These are phyloP conservation scores for Dicrurus megarhynchus DNA, from an alignment of 2,113 vertebrate species.

Conservation along the genomic window DNA sequence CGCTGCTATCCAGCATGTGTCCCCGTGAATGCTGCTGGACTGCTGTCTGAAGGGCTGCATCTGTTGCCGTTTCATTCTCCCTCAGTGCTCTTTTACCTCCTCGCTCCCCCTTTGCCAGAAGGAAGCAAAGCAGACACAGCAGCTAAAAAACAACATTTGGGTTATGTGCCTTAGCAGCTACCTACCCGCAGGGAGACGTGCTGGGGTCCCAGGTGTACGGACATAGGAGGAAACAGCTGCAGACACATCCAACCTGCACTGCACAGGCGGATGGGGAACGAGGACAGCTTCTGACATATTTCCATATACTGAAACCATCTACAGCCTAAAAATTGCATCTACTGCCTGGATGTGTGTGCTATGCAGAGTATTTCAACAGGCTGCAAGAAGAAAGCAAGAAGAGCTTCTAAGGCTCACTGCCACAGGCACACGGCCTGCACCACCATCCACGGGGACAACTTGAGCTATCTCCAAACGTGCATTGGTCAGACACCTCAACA, in stretches of 20 bases:
- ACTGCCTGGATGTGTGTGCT: too few relatives aligned
- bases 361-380: not conserved
- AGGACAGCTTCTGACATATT: not conserved
- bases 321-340: not conserved
- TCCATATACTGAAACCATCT: not conserved
- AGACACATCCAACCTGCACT: not conserved
- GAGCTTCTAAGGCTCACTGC: not conserved
- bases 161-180: not conserved
- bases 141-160: not conserved
- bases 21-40: fast-evolving
- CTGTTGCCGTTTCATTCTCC: not conserved
- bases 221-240: not conserved
- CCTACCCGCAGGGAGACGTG: not conserved
- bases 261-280: not conserved
- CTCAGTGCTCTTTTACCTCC: not conserved
- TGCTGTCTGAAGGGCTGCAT: not conserved
- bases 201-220: fast-evolving
- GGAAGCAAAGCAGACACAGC: not conserved
- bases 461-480: not conserved
- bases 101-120: not conserved
- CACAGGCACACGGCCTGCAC: not conserved
- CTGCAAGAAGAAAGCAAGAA: not conserved
- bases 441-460: not conserved
- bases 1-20: not conserved
- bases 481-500: not conserved